phyloP scores from a whole-genome alignment of 37 sponge, comb jelly and placozoan species.

The Axinella damicornis region DNA sequence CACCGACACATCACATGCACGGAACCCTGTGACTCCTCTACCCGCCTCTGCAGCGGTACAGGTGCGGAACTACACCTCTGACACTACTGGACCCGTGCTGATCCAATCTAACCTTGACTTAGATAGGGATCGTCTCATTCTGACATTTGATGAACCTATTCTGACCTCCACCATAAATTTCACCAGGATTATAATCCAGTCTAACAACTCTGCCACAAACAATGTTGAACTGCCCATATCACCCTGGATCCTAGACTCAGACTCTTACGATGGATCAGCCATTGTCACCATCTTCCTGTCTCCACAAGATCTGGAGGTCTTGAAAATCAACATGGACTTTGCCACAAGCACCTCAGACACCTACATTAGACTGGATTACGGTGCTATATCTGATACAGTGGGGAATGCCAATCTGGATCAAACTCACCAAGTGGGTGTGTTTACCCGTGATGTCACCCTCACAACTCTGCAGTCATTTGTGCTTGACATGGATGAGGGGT shows the following conservation, averaged over 20 bases:
- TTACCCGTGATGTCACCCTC: slow-evolving; percentile 45
- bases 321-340: slow-evolving; percentile 62
- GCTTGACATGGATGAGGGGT: slow-evolving; percentile 77
- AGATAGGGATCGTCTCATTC: slow-evolving; percentile 67
- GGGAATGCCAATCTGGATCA: slow-evolving; percentile 40
- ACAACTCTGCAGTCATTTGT: slow-evolving; percentile 60
- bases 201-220: neutral
- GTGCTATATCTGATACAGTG: slow-evolving; percentile 68
- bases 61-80: slow-evolving; percentile 62
- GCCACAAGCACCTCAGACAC: slow-evolving; percentile 39
- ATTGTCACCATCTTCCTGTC: slow-evolving; percentile 55
- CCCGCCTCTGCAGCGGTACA: slow-evolving; percentile 39
- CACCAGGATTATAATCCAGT: slow-evolving; percentile 47
- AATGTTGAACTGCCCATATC: slow-evolving; percentile 8
- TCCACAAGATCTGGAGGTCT: slow-evolving; percentile 59
- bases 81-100: slow-evolving; percentile 67
- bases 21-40: slow-evolving; percentile 51
- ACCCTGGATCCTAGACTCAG: slow-evolving; percentile 23
- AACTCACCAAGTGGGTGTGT: neutral
- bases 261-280: slow-evolving; percentile 55
- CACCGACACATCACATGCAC: slow-evolving; percentile 74
- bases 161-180: slow-evolving; percentile 61
- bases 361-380: slow-evolving; percentile 40
- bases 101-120: slow-evolving; percentile 60
- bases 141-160: slow-evolving; percentile 91